phyloP scores from a whole-genome alignment of 2,888 invertebrate species.

The Macrostomum cliftonense region DNA sequence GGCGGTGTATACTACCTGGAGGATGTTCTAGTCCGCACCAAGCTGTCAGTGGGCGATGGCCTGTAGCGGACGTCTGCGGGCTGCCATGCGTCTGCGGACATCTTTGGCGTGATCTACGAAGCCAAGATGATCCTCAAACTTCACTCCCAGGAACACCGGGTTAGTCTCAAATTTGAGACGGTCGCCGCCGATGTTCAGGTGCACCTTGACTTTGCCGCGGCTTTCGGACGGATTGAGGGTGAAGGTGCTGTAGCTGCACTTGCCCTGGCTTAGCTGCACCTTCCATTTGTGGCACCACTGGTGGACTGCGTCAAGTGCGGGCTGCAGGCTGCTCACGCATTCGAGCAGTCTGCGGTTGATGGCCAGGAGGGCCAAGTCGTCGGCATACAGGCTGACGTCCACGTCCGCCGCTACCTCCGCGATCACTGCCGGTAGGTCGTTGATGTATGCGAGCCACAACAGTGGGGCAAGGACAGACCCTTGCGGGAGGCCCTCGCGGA shows the following conservation, averaged over 20 bases:
- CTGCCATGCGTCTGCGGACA: too few relatives aligned
- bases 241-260: background rate
- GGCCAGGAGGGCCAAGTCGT: background rate
- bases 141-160: too few relatives aligned
- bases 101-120: too few relatives aligned
- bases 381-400: constrained; percentile 1
- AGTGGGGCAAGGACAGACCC: background rate
- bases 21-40: too few relatives aligned
- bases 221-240: background rate
- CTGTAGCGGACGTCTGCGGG: too few relatives aligned
- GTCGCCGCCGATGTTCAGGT: background rate
- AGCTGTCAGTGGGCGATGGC: too few relatives aligned
- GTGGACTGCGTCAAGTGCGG: background rate
- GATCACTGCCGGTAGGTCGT: background rate
- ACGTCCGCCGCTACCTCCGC: background rate
- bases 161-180: background rate
- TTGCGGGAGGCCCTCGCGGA: constrained; percentile 1
- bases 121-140: too few relatives aligned
- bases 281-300: background rate
- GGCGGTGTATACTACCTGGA: too few relatives aligned
- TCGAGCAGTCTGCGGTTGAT: background rate
- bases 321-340: background rate
- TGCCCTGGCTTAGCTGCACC: background rate
- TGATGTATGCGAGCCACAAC: constrained; percentile 2
- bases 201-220: background rate